phyloP scores from a whole-genome alignment of 1,140 invertebrate species.

The Diorhabda carinulata region DNA sequence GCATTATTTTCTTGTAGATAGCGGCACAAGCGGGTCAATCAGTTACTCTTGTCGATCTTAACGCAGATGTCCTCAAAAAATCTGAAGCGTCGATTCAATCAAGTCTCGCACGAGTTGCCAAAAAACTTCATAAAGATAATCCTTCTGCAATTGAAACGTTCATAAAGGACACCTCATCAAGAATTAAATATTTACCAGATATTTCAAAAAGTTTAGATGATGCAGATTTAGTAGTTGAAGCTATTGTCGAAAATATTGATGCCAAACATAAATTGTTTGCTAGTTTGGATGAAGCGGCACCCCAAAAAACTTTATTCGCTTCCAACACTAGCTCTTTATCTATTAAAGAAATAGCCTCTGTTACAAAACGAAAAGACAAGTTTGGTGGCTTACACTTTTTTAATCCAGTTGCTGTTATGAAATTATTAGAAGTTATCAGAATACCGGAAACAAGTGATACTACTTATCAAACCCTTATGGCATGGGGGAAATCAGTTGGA shows the following conservation, averaged over 20 bases:
- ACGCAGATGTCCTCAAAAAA: slow-evolving; percentile 65
- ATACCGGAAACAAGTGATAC: slow-evolving; percentile 68
- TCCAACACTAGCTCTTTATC: slow-evolving; percentile 88
- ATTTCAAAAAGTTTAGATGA: slow-evolving; percentile 57
- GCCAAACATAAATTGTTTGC: slow-evolving; percentile 77
- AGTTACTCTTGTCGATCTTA: slow-evolving; percentile 73
- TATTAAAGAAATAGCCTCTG: slow-evolving; percentile 78
- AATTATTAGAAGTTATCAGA: slow-evolving; percentile 74
- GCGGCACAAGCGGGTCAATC: slow-evolving; percentile 72
- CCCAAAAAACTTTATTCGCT: slow-evolving; percentile 70
- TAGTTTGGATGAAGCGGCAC: slow-evolving; percentile 57
- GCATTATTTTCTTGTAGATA: slow-evolving; percentile 49
- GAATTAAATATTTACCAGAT: slow-evolving; percentile 61
- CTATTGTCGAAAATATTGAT: slow-evolving; percentile 81
- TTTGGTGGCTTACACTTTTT: slow-evolving; percentile 87
- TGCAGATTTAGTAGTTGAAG: slow-evolving; percentile 80
- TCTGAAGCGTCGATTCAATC: slow-evolving; percentile 63
- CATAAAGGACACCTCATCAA: slow-evolving; percentile 57
- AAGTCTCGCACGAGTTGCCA: slow-evolving; percentile 70
- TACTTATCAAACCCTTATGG: slow-evolving; percentile 66
- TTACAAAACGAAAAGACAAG: slow-evolving; percentile 55
- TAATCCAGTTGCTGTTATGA: slow-evolving; percentile 90
- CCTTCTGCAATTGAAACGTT: slow-evolving; percentile 63
- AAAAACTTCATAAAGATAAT: slow-evolving; percentile 74
- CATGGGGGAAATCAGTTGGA: slow-evolving; percentile 73